Conservation (phyloP, 92 coral and sea anemone species). For the Phymanthus crucifer region DNA sequence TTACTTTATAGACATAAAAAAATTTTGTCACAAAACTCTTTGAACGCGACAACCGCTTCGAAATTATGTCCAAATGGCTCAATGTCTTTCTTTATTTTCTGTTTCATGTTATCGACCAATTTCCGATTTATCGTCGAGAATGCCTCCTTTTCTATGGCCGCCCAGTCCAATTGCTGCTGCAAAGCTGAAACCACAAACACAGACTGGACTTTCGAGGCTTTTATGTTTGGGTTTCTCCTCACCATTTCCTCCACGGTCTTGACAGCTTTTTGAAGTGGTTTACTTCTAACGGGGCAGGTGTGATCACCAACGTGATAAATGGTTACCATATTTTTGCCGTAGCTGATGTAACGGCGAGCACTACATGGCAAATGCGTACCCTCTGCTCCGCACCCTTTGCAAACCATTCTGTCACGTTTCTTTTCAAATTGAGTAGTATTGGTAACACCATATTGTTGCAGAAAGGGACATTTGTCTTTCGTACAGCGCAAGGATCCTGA, state of each 20-base stretch:
- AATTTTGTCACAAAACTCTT: constrained; percentile 25
- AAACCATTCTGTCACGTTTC: constrained; percentile 21
- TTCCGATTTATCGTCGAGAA: background rate
- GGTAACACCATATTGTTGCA: constrained; percentile 42
- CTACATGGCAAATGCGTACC: constrained; percentile 13
- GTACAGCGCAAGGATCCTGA: background rate
- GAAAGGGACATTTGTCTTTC: constrained; percentile 37
- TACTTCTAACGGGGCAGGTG: constrained; percentile 53
- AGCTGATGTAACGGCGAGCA: constrained; percentile 50
- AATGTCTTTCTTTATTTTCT: constrained; percentile 38
- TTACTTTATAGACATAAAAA: background rate
- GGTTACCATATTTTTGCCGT: constrained; percentile 43
- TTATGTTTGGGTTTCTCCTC: constrained; percentile 41
- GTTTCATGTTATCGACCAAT: constrained; percentile 30
- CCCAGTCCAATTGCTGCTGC: background rate
- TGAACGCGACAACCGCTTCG: constrained; percentile 54
- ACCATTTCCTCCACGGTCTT: constrained; percentile 32
- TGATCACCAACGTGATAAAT: constrained; percentile 58
- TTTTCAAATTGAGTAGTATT: constrained; percentile 55
- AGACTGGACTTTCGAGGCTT: constrained; percentile 38
- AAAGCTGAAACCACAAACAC: constrained; percentile 7
- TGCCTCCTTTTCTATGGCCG: background rate
- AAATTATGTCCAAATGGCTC: constrained; percentile 67
- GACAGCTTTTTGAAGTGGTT: constrained; percentile 8
- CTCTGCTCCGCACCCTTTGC: constrained; percentile 50